These are phyloP conservation scores for Plodia interpunctella DNA, from an alignment of 1,140 invertebrate species.

Conservation along the genomic window DNA sequence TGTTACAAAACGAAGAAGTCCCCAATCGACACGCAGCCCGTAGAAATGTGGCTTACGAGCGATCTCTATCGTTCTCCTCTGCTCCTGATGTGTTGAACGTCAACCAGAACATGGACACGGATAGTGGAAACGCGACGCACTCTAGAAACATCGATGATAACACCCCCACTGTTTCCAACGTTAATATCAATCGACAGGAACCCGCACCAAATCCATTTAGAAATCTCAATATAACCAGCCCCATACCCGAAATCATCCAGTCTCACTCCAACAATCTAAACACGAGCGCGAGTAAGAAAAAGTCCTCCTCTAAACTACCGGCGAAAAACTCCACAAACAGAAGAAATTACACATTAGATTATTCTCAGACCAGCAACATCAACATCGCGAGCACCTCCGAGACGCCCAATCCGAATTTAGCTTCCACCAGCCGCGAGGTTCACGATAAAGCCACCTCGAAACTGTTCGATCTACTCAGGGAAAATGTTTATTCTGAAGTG, in stretches of 20 bases:
- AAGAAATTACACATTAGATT: conserved; percentile 56
- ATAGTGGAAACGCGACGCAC: conserved; percentile 23
- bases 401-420: conserved; percentile 60
- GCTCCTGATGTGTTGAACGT: conserved; percentile 77
- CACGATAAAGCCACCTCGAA: conserved; percentile 77
- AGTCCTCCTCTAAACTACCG: conserved; percentile 66
- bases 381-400: conserved; percentile 57
- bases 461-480: conserved; percentile 80
- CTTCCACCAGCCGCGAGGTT: conserved; percentile 53
- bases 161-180: conserved; percentile 28
- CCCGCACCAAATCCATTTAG: conserved; percentile 38
- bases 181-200: conserved; percentile 55
- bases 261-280: conserved; percentile 68
- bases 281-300: conserved; percentile 49
- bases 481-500: conserved; percentile 84
- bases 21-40: conserved; percentile 26
- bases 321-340: conserved; percentile 64
- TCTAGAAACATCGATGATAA: conserved; percentile 34
- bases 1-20: conserved; percentile 31
- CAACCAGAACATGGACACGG: conserved; percentile 62
- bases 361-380: conserved; percentile 59
- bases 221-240: conserved; percentile 55
- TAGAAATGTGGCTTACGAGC: conserved; percentile 56
- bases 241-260: conserved; percentile 65
- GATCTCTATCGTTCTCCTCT: conserved; percentile 58